phyloP scores from a whole-genome alignment of 2,113 vertebrate species.

The Salvator merianae region DNA sequence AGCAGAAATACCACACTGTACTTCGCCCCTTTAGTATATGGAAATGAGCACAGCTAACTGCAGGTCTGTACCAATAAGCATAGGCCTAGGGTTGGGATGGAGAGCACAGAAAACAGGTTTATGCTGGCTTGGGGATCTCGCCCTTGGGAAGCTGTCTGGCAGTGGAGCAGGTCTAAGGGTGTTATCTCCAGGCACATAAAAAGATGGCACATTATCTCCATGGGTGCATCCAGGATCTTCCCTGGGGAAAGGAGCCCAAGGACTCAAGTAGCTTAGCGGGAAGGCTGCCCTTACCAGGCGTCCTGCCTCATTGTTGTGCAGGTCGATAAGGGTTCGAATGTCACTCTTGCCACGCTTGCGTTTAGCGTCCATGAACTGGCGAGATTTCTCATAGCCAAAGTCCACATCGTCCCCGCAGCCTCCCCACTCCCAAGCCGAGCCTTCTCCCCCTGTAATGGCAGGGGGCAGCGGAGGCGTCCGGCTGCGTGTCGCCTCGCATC shows the following conservation, averaged over 20 bases:
- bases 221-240: not conserved
- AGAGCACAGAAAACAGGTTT: too few species aligned
- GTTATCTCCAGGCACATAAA: not conserved
- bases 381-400: constrained; percentile 95
- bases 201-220: not conserved
- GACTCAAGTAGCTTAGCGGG: not conserved
- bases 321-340: constrained; percentile 90
- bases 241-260: not conserved
- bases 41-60: not conserved
- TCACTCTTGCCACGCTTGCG: constrained; percentile 92
- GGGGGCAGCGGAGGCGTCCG: constrained; percentile 73
- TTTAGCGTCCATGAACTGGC: constrained; percentile 95
- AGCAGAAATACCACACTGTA: not conserved
- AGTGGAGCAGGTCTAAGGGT: not conserved
- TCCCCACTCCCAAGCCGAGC: constrained; percentile 94
- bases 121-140: not conserved
- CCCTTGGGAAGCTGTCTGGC: not conserved
- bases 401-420: constrained; percentile 96
- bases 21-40: not conserved
- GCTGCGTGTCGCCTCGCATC: constrained; percentile 89
- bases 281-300: constrained; percentile 81
- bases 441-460: constrained; percentile 63
- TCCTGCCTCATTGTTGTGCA: constrained; percentile 96
- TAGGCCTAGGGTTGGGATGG: too few species aligned
- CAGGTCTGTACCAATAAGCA: not conserved